phyloP scores from a whole-genome alignment of 2,113 vertebrate species.

The Gyps fulvus region DNA sequence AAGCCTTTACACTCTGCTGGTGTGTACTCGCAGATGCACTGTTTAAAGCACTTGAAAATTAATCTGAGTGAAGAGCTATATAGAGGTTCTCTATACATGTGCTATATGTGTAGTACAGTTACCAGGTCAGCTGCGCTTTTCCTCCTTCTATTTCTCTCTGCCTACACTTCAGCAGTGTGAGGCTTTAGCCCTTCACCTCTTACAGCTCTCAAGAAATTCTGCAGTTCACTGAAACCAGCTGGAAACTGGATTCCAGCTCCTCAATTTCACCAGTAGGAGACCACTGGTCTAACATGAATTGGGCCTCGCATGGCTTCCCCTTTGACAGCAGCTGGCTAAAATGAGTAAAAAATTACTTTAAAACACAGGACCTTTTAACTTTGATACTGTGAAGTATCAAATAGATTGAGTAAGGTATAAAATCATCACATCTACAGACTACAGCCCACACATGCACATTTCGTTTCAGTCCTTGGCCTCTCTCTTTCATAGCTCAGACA shows the following conservation, averaged over 20 bases:
- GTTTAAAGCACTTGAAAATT: not conserved
- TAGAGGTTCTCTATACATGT: not conserved
- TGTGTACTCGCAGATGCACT: not conserved
- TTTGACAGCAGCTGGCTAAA: conserved; percentile 7
- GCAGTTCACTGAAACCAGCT: not conserved
- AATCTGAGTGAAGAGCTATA: not conserved
- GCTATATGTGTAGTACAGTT: not conserved
- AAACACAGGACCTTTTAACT: not conserved
- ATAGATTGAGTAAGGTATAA: not conserved
- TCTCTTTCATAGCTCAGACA: conserved; percentile 25
- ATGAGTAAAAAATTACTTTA: not conserved
- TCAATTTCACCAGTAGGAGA: not conserved
- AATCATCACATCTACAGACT: not conserved
- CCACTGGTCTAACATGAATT: not conserved
- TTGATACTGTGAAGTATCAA: not conserved
- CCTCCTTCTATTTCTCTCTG: not conserved
- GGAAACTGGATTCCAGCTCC: not conserved
- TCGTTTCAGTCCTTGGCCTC: not conserved
- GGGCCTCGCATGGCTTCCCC: not conserved
- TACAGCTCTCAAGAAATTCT: not conserved
- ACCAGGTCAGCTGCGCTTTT: not conserved
- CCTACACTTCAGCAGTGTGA: not conserved
- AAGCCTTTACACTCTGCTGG: not conserved
- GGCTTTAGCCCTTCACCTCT: not conserved
- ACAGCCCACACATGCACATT: not conserved